These are phyloP conservation scores for Aporophyla nigra DNA, from an alignment of 2,888 invertebrate species.

Conservation along the genomic window DNA sequence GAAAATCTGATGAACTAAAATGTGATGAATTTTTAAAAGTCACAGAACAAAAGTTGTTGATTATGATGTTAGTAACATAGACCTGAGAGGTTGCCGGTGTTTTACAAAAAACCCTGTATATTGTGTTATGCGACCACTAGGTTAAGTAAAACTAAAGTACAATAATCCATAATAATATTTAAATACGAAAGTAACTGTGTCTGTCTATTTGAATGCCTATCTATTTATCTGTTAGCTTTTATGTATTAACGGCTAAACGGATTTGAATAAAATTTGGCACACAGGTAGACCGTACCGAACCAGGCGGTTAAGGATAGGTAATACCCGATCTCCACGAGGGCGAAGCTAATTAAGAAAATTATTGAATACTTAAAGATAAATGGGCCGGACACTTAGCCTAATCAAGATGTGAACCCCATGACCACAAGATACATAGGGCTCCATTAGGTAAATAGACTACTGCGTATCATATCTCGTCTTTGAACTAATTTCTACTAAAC, in stretches of 20 bases:
- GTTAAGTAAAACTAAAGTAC: background rate
- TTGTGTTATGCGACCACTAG: background rate
- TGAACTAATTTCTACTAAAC: conserved; percentile 5
- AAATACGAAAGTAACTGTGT: background rate
- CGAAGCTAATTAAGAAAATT: background rate
- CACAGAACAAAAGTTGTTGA: no score
- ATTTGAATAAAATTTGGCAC: background rate
- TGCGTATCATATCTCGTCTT: background rate
- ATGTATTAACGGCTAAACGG: background rate
- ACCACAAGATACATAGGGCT: conserved; percentile 1
- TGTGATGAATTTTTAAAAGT: no score
- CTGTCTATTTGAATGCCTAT: background rate
- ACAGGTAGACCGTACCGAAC: background rate
- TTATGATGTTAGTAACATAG: no score
- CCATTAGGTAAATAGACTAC: background rate
- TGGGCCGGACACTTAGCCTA: background rate
- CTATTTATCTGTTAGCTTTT: background rate
- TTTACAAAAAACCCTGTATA: no score
- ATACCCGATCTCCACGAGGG: background rate
- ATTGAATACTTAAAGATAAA: background rate
- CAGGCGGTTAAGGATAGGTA: no score
- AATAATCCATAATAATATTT: background rate
- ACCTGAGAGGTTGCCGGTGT: no score
- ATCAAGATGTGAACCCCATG: background rate
- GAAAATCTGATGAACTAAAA: no score